Evolutionary conservation across 2,888 invertebrate genomes (phyloP), one percentile per base, ranked within the genome.

Genomic region (Trichogramma dendrolimi): DNA sequence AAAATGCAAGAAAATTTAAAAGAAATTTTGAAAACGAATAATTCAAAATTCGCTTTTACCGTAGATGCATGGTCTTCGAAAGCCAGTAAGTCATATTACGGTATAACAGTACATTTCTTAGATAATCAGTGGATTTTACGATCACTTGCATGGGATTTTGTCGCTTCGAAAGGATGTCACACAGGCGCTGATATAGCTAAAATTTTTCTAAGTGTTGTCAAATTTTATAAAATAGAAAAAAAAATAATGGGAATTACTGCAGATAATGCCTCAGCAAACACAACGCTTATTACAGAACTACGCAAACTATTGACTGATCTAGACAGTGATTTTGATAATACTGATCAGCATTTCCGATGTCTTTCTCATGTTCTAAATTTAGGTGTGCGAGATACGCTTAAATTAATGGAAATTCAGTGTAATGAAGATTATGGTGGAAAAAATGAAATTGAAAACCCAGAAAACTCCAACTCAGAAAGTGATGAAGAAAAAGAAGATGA

Each of bases 91-190:
- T 65, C 66, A 7, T 70, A 62, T 55, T 72, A 69, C 63, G 72
- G 71, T 6, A 66, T 72, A 8, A 72, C 70, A 7, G 54, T 54
- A 7, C 70, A 72, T 67, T 72, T 66, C 59, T 66, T 71, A 57
- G 70, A 71, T 46, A 39, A 68, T 6, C 54, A 63, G 42, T 72
- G 70, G 70, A 66, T 66, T n/a, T 58, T 49, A n/a, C 60, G 55
- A 39, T 54, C 55, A 11, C 4, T 60, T 11, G 47, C n/a, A 10
- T 40, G 50, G 8, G 60, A 60, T 40, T 50, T 55, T 50, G 41
- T 41, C 40, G 41, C 42, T 10, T 41, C 52, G 11, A 6, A 41
- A 38, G 69, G 71, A 38, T 59, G 65, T 58, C 72, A 73, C 64
- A 68, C 71, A 38, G 70, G 71, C 8, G 46, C 56, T 62, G 70